These are phyloP conservation scores for Pangasius krempfi DNA, from an alignment of 2,797 vertebrate species.

Conservation along the genomic window DNA sequence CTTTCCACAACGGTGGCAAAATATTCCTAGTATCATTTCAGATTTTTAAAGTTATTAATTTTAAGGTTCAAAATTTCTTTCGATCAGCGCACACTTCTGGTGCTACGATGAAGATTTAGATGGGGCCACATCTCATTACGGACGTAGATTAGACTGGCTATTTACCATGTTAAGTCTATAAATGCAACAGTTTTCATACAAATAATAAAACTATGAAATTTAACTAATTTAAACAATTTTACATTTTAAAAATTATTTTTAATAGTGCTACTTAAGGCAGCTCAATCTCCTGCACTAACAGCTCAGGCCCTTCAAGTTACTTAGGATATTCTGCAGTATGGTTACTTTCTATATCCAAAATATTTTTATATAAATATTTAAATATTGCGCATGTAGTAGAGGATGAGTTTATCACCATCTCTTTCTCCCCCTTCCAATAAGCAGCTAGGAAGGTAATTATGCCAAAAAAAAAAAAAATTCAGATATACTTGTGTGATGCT, in stretches of 20 bases:
- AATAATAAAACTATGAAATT: background rate
- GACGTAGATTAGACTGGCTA: background rate
- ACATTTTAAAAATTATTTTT: background rate
- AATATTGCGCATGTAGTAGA: background rate
- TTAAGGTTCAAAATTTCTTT: background rate
- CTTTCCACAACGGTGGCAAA: no score
- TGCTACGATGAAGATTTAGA: background rate
- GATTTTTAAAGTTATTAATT: background rate
- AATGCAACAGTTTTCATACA: background rate
- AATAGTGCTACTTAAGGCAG: background rate
- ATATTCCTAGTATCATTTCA: background rate
- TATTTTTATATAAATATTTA: no score
- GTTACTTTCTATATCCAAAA: background rate
- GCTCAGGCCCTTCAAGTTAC: background rate
- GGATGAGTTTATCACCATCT: background rate
- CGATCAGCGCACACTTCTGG: background rate
- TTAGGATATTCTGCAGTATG: background rate
- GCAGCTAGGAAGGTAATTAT: background rate
- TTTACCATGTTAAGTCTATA: background rate
- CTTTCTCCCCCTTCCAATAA: background rate
- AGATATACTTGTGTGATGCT: background rate
- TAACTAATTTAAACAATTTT: background rate
- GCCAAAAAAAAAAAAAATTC: background rate
- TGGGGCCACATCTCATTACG: background rate
- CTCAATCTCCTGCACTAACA: background rate